Conservation (phyloP, 2,113 vertebrate species). For the Nothocercus julius region DNA sequence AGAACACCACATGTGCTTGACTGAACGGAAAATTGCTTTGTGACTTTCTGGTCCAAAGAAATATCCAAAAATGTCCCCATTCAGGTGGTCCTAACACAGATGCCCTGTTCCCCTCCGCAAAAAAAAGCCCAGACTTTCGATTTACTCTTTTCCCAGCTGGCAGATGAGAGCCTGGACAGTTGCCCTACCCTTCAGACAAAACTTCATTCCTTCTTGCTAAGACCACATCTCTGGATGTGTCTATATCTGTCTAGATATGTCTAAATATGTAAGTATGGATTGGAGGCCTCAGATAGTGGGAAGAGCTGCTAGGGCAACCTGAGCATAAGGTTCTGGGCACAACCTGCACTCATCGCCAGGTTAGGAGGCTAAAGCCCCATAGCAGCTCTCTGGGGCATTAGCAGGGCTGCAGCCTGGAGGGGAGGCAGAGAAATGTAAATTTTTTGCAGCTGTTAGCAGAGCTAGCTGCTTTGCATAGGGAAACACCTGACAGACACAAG, state of each 20-base stretch:
- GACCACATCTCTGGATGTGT: background rate
- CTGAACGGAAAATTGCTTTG: background rate
- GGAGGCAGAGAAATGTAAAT: background rate
- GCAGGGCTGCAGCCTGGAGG: too few relatives aligned
- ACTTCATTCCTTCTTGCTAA: background rate
- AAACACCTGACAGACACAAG: background rate
- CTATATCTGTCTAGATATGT: too few relatives aligned
- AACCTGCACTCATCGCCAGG: background rate
- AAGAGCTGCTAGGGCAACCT: too few relatives aligned
- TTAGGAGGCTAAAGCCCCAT: fast-evolving
- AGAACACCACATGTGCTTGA: background rate
- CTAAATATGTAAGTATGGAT: too few relatives aligned
- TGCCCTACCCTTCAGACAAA: background rate
- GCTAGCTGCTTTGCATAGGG: background rate
- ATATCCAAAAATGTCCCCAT: background rate
- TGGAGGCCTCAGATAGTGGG: too few relatives aligned
- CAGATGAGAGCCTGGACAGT: background rate
- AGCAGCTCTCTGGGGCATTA: background rate
- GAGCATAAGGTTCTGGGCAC: background rate
- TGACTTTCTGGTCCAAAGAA: background rate
- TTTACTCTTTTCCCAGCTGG: fast-evolving
- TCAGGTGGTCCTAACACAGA: background rate
- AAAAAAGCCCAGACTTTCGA: background rate
- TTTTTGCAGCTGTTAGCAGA: background rate
- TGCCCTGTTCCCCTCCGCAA: background rate